These are phyloP conservation scores for Bovichtus variegatus DNA, from an alignment of 2,797 vertebrate species.

Conservation along the genomic window DNA sequence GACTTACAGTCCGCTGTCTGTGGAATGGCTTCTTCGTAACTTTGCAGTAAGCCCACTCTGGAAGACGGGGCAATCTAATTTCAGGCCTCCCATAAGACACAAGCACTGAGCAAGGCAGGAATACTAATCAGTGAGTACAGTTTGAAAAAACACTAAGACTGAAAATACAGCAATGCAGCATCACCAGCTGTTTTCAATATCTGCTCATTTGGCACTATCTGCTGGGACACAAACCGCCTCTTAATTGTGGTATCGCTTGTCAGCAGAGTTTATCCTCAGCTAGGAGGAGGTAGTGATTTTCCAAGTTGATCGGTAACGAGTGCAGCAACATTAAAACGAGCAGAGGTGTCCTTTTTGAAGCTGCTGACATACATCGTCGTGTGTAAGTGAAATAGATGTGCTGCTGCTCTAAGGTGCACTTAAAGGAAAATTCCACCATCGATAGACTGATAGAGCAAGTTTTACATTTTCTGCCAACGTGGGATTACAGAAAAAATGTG, in stretches of 20 bases:
- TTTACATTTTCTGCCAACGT: background rate
- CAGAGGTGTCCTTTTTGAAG: conserved; percentile 1
- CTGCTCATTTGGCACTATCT: conserved; percentile 31
- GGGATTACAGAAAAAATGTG: background rate
- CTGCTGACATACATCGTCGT: background rate
- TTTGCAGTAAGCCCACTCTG: conserved; percentile 44
- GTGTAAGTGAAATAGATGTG: background rate
- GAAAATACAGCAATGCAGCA: background rate
- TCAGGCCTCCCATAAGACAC: conserved; percentile 44
- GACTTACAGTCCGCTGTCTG: conserved; percentile 9
- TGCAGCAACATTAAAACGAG: conserved; percentile 11
- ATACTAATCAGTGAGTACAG: conserved; percentile 46
- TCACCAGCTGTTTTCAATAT: conserved; percentile 21
- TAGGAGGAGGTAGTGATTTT: conserved; percentile 23
- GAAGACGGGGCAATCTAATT: conserved; percentile 45
- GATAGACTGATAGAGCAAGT: background rate
- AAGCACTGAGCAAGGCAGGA: conserved; percentile 32
- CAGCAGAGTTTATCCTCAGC: conserved; percentile 32
- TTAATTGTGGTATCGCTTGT: conserved; percentile 41
- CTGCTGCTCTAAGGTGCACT: background rate
- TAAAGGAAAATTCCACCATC: background rate
- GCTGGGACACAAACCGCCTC: conserved; percentile 13
- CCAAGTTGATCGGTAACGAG: conserved; percentile 5
- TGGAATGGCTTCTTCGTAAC: conserved; percentile 22
- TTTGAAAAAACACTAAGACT: conserved; percentile 19